phyloP scores from a whole-genome alignment of 2,797 vertebrate species.

The Calcarius lapponicus region DNA sequence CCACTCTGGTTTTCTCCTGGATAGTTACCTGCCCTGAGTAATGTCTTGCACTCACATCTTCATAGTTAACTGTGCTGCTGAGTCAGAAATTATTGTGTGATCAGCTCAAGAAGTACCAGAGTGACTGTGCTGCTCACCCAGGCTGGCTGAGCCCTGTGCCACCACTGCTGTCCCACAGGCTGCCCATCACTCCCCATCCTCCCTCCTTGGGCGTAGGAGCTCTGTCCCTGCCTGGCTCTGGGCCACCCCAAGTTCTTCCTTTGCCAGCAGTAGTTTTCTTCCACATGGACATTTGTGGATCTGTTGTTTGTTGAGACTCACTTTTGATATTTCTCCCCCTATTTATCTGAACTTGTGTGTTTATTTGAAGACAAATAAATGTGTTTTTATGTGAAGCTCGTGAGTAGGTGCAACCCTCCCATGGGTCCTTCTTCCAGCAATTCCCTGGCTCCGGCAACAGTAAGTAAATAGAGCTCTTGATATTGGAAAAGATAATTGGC shows the following conservation, averaged over 20 bases:
- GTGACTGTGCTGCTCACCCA: not conserved
- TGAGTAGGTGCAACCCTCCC: not conserved
- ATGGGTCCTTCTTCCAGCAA: not conserved
- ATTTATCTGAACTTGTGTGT: fast-evolving
- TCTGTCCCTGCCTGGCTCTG: not conserved
- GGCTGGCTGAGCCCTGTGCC: not conserved
- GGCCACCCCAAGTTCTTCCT: not conserved
- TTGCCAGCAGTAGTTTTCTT: not conserved
- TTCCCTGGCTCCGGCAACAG: not conserved
- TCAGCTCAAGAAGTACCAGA: not conserved
- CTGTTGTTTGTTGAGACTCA: not conserved
- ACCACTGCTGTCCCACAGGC: not conserved
- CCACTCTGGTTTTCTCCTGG: not conserved
- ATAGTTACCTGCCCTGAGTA: not conserved
- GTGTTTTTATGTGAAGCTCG: not conserved
- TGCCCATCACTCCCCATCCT: not conserved
- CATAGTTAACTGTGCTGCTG: not conserved
- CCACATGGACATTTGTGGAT: not conserved
- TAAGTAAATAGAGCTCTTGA: not conserved
- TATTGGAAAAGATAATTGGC: not conserved
- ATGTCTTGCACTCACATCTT: not conserved
- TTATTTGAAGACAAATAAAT: not conserved
- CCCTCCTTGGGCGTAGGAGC: fast-evolving
- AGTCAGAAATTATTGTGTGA: not conserved
- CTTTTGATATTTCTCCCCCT: not conserved